These are phyloP conservation scores for Halcyon badia DNA, from an alignment of 2,797 vertebrate genomes.

Conservation along the genomic window DNA sequence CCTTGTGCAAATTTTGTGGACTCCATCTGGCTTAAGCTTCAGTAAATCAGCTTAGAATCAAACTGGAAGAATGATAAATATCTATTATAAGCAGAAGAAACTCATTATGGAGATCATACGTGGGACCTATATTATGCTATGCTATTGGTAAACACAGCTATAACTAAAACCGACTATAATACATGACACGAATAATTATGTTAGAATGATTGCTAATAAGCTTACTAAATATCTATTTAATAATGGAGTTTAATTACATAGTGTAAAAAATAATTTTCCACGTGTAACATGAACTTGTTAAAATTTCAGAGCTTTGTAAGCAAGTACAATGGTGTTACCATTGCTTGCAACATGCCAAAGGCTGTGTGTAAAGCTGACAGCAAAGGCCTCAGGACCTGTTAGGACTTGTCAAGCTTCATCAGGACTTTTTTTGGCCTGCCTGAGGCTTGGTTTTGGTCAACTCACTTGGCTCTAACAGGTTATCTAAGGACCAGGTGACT, in stretches of 20 bases:
- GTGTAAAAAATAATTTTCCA: constrained; percentile 35
- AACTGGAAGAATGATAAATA: neutral
- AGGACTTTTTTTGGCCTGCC: neutral
- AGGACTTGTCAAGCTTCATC: neutral
- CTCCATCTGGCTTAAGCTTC: neutral
- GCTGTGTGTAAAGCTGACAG: neutral
- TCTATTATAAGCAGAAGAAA: neutral
- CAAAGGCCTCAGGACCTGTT: neutral
- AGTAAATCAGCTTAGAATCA: neutral
- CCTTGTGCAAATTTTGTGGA: neutral
- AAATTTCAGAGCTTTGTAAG: neutral
- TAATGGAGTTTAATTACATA: constrained; percentile 66
- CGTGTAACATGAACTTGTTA: neutral
- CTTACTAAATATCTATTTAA: constrained; percentile 56
- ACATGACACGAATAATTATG: constrained; percentile 17
- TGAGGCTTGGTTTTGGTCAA: neutral
- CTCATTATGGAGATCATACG: neutral
- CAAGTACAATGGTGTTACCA: neutral
- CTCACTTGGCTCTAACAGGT: neutral
- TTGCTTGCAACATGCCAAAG: neutral
- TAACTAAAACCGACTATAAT: neutral
- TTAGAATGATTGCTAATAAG: constrained; percentile 13
- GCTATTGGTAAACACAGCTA: neutral
- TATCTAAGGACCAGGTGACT: neutral
- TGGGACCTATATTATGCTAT: neutral